phyloP scores from a whole-genome alignment of 2,113 vertebrate genomes.

The Erythrolamprus reginae region DNA sequence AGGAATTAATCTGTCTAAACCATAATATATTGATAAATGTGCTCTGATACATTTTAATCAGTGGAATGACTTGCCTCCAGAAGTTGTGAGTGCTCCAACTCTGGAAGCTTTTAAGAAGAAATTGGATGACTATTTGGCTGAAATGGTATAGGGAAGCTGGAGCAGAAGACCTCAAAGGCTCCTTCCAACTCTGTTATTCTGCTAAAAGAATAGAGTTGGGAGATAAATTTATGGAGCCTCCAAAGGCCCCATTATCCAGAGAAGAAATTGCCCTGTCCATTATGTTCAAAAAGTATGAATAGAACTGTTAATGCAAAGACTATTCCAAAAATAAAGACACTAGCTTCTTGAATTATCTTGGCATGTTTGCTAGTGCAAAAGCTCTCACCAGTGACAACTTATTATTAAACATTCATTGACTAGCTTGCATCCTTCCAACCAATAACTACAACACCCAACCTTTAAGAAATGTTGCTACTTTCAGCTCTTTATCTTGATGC shows the following conservation, averaged over 20 bases:
- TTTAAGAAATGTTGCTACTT: background rate
- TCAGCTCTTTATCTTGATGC: conserved; percentile 2
- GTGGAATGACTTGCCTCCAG: background rate
- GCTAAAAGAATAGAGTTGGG: background rate
- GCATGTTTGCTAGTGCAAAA: background rate
- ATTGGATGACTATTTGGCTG: too few relatives aligned
- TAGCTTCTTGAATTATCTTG: background rate
- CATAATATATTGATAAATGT: background rate
- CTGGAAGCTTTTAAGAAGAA: background rate
- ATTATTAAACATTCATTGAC: conserved; percentile 6
- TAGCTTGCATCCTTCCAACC: background rate
- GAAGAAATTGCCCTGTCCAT: background rate
- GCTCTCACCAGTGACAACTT: background rate
- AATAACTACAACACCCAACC: background rate
- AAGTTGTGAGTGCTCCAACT: background rate
- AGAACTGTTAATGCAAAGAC: background rate
- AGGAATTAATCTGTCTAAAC: background rate
- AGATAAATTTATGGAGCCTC: background rate
- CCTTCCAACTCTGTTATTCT: too few relatives aligned
- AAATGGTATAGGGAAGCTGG: too few relatives aligned
- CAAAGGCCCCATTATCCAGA: background rate
- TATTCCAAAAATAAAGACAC: background rate
- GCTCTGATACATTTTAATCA: background rate
- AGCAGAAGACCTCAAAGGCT: too few relatives aligned
- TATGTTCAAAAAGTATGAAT: background rate